These are phyloP conservation scores for Misgurnus anguillicaudatus DNA, from an alignment of 2,113 vertebrate genomes.

Conservation along the genomic window DNA sequence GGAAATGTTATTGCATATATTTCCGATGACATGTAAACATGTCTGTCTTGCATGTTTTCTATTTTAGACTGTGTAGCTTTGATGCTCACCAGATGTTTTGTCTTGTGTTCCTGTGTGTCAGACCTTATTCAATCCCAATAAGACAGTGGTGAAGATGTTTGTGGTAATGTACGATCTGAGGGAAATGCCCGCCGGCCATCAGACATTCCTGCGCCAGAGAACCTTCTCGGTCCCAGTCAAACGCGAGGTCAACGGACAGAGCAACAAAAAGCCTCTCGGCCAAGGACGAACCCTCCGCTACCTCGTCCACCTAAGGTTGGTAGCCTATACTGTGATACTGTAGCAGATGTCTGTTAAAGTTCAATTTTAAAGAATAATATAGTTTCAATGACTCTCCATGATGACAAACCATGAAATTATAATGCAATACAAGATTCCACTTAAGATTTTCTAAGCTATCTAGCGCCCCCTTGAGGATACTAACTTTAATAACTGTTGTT, in stretches of 20 bases:
- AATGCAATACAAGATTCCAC: no score
- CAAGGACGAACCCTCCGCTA: constrained; percentile 94
- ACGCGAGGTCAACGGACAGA: constrained; percentile 82
- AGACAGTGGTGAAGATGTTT: constrained; percentile 99
- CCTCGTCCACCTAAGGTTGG: constrained; percentile 98
- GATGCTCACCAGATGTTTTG: neutral
- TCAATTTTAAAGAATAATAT: no score
- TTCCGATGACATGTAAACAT: neutral
- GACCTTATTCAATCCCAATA: constrained; percentile 99
- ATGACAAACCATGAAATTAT: no score
- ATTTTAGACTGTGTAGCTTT: neutral
- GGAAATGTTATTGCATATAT: neutral
- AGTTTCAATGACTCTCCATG: no score
- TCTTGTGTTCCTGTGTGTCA: constrained; percentile 54
- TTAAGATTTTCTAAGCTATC: no score
- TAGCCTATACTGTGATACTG: neutral
- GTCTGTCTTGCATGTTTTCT: neutral
- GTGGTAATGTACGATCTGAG: constrained; percentile 97
- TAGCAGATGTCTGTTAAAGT: no score
- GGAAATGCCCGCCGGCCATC: constrained; percentile 96
- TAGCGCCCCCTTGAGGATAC: no score
- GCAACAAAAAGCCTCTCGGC: constrained; percentile 80
- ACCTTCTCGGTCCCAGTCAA: constrained; percentile 97
- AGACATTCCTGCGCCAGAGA: constrained; percentile 98
- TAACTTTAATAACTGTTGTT: no score